phyloP scores from a whole-genome alignment of 1,140 invertebrate genomes.

The Laupala kohalensis region DNA sequence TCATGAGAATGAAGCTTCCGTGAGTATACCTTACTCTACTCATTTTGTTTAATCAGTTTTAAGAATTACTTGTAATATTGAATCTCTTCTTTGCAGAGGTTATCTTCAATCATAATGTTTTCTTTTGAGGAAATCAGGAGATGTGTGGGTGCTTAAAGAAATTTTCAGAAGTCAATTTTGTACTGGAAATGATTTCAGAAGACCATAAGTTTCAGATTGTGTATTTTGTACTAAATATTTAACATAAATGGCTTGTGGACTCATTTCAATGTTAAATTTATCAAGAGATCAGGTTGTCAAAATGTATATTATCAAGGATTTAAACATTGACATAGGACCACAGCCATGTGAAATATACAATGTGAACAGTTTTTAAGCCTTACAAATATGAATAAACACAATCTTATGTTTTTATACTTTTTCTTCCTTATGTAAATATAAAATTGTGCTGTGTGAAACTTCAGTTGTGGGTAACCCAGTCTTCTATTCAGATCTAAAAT shows the following conservation, averaged over 20 bases:
- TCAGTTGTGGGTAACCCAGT: no score
- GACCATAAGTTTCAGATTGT: neutral
- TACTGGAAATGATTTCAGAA: neutral
- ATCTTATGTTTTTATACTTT: neutral
- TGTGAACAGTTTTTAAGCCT: neutral
- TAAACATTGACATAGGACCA: neutral
- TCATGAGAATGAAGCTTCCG: conserved; percentile 98
- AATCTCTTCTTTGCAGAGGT: conserved; percentile 26
- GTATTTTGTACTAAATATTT: neutral
- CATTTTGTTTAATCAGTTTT: neutral
- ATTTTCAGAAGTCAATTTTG: neutral
- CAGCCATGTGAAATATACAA: neutral
- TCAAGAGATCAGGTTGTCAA: no score
- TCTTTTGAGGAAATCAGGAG: neutral
- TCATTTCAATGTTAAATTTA: neutral
- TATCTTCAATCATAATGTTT: conserved; percentile 29
- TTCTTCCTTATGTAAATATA: neutral
- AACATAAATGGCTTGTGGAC: neutral
- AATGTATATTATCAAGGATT: no score
- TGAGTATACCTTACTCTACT: conserved; percentile 28
- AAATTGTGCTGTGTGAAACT: no score
- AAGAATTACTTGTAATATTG: conserved; percentile 1
- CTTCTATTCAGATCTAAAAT: neutral
- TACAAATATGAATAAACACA: neutral
- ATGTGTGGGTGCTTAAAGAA: no score